Evolutionary conservation across 2,113 vertebrate genomes (phyloP), one percentile per base, ranked within the genome.

Genomic region (Anoplopoma fimbria): DNA sequence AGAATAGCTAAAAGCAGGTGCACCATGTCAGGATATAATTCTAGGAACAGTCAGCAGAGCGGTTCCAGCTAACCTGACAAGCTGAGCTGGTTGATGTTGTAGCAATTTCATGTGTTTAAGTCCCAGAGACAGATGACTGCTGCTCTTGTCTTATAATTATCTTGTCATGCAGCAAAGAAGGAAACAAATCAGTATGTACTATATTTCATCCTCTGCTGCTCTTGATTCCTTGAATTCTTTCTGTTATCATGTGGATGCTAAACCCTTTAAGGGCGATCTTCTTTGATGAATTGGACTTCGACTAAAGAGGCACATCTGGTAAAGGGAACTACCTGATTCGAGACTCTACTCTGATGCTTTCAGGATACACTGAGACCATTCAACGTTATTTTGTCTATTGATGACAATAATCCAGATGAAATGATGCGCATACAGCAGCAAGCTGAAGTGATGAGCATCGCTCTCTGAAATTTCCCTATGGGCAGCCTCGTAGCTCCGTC

Each of bases 381-480:
- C 34, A 33, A 49, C 8, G 2, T 38, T 67, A 12, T 71, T 71
- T 47, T 9, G 27, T 79, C 62, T 64, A 19, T 78, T 63, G 67
- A 62, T 63, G 47, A 82, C 49, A n/a, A 31, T 69, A 82, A 86
- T 89, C 83, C 76, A 77, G 36, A 69, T 62, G n/a, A 61, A 60
- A 72, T 47, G 27, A 72, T 69, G 64, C 45, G 60, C 45, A 58
- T 45, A 36, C 21, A 79, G 68, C 60, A 69, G 49, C 53, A 60
- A 12, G 62, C 53, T 79, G 23, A 76, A 57, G 65, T 65, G 38
- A 81, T 78, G 69, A 68, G 33, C 38, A 60, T 84, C n/a, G n/a
- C 10, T 40, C 8, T 13, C 62, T 77, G 63, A 90, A 75, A 72
- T 83, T 77, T 87, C 77, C 47, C 79, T 21, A 19, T 31, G 53